Evolutionary conservation across 2,113 vertebrate genomes (phyloP), one percentile per base, ranked within the genome.

Genomic region (Mastomys coucha): DNA sequence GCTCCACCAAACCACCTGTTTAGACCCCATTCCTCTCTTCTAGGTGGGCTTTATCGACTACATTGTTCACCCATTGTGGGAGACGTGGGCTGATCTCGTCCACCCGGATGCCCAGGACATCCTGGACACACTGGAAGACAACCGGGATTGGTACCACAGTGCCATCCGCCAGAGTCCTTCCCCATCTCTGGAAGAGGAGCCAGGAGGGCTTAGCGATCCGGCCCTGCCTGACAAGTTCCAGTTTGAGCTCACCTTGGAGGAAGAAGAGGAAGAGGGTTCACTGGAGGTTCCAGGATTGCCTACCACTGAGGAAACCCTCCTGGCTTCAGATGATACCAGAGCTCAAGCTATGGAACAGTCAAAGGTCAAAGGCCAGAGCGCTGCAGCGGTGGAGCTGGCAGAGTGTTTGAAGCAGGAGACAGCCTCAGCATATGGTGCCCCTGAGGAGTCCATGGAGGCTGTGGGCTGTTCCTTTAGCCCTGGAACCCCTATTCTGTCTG

Each of bases 21-120:
- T 14, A 39, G 69, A 9, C 28, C 10, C n/a, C 17, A 36, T 49
- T 36, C 5, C 51, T 53, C 16, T 49, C 65, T 58, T 65, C 22
- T 96, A 99, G 99, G 99, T 99, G 98, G 99, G 99, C 89, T 99
- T 99, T 97, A 99, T 99, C 13, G 99, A 99, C 98, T 99, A 99
- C 97, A 99, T 99, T 3, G 99, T 99, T 69, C 99, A 99, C 95
- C 99, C 99, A 0, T 96, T 99, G 94, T 99, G 99, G 99, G 99
- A 99, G 98, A 99, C 99, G 0, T 99, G 99, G 99, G 99, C 99
- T 0, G 99, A 99, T 98, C 98, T 99, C 53, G 99, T 99, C 88
- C 99, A 99, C 95, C 99, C 99, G 0, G 99, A 99, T 2, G 99
- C 99, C 95, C 99, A 99, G 98, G 99, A 99, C 81, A 99, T 99